phyloP scores from a whole-genome alignment of 2,797 vertebrate genomes.

The Poecilia wingei region DNA sequence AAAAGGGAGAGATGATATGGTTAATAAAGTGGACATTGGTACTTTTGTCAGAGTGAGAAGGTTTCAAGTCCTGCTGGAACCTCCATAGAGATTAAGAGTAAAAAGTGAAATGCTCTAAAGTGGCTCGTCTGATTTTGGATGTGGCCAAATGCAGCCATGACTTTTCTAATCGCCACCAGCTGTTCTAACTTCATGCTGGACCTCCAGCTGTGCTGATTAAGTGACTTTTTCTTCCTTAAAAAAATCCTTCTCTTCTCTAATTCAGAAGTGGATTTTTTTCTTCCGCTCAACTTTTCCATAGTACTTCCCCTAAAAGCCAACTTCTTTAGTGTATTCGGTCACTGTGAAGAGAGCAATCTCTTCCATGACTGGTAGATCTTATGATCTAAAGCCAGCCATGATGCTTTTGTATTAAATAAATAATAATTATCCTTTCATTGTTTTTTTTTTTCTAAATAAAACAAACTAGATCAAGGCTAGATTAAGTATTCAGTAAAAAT shows the following conservation, averaged over 20 bases:
- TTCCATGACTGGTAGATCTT: neutral
- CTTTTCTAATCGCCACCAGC: neutral
- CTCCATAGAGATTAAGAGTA: neutral
- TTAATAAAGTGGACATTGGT: neutral
- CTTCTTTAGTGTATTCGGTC: neutral
- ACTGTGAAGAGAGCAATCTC: neutral
- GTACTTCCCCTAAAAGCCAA: neutral
- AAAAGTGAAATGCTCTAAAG: neutral
- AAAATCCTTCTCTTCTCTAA: neutral
- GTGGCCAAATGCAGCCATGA: neutral
- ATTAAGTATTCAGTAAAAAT: neutral
- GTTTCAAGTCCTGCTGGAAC: neutral
- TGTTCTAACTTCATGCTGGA: neutral
- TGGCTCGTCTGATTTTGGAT: neutral
- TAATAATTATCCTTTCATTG: neutral
- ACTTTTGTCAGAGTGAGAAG: neutral
- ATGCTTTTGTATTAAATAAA: neutral
- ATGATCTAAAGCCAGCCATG: neutral
- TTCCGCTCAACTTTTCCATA: neutral
- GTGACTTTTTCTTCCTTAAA: neutral
- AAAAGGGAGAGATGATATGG: neutral
- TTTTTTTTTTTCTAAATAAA: neutral
- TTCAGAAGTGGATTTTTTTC: neutral
- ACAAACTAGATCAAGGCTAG: neutral
- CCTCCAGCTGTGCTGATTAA: neutral